Evolutionary conservation across 64 coral and sea anemone genomes (phyloP).

Genomic region (Anthopleura sola): DNA sequence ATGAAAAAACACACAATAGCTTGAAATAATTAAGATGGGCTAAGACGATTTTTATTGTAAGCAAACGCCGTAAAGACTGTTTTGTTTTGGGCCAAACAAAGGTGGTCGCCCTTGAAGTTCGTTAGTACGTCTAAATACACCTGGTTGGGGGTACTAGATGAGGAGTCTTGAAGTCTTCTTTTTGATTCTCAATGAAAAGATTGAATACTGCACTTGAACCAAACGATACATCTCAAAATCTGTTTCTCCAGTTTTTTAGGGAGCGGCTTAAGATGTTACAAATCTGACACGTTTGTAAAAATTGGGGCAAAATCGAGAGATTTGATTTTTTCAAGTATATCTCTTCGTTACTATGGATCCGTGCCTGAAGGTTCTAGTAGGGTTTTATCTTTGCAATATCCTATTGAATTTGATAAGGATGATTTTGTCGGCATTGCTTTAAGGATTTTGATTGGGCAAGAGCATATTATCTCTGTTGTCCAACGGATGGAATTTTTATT

Average conservation of each 20-base stretch:
- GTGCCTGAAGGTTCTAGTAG: not conserved
- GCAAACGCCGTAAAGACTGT: slow-evolving; percentile 26
- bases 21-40: slow-evolving; percentile 60
- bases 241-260: not conserved
- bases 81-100: slow-evolving; percentile 31
- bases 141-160: slow-evolving; percentile 51
- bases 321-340: not conserved
- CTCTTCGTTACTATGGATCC: not conserved
- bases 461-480: slow-evolving; percentile 9
- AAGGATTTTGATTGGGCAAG: not conserved
- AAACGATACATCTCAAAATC: not conserved
- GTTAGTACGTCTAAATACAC: slow-evolving; percentile 22
- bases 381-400: not conserved
- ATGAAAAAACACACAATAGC: slow-evolving; percentile 90
- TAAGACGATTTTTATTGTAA: slow-evolving; percentile 50
- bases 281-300: not conserved
- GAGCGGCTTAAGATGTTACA: not conserved
- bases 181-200: not conserved
- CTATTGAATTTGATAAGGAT: slow-evolving; percentile 7
- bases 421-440: not conserved
- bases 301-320: not conserved
- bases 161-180: not conserved
- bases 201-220: not conserved
- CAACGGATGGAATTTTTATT: not conserved
- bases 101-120: slow-evolving; percentile 4